phyloP scores from a whole-genome alignment of 2,888 invertebrate species.

The Hydriomena furcata region DNA sequence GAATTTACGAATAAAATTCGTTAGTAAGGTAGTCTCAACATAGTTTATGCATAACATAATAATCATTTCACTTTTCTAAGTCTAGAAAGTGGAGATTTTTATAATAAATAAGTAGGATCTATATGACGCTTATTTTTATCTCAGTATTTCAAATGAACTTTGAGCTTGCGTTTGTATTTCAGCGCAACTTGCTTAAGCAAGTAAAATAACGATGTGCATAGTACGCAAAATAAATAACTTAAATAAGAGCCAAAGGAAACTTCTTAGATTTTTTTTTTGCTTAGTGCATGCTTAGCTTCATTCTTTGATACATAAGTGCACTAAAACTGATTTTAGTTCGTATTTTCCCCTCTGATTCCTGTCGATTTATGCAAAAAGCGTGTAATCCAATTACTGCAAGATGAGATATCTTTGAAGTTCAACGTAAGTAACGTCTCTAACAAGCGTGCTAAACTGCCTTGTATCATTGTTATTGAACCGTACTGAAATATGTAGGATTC shows the following conservation, averaged over 20 bases:
- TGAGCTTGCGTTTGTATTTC: background rate
- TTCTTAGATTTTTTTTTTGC: too few relatives aligned
- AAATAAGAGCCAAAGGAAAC: too few relatives aligned
- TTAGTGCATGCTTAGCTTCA: too few relatives aligned
- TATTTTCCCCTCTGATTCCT: background rate
- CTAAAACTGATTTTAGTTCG: too few relatives aligned
- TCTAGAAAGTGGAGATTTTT: background rate
- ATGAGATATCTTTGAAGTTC: constrained; percentile 28
- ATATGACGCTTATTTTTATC: too few relatives aligned
- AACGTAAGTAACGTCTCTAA: constrained; percentile 34
- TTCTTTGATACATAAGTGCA: too few relatives aligned
- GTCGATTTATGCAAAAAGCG: constrained; percentile 10
- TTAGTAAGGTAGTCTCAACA: background rate
- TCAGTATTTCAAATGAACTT: background rate
- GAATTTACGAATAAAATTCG: too few relatives aligned
- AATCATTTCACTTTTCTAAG: background rate
- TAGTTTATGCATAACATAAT: background rate
- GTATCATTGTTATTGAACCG: constrained; percentile 21
- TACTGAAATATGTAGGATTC: constrained; percentile 2
- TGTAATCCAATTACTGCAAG: constrained; percentile 21
- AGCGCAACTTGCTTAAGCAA: too few relatives aligned
- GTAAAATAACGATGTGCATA: too few relatives aligned
- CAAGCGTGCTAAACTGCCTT: constrained; percentile 32
- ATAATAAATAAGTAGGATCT: background rate
- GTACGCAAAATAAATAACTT: too few relatives aligned